Percentiles rank a stretch among this genome's conserved stretches.
Conservation (phyloP, 2,113 vertebrate genomes). For the Bungarus multicinctus region DNA sequence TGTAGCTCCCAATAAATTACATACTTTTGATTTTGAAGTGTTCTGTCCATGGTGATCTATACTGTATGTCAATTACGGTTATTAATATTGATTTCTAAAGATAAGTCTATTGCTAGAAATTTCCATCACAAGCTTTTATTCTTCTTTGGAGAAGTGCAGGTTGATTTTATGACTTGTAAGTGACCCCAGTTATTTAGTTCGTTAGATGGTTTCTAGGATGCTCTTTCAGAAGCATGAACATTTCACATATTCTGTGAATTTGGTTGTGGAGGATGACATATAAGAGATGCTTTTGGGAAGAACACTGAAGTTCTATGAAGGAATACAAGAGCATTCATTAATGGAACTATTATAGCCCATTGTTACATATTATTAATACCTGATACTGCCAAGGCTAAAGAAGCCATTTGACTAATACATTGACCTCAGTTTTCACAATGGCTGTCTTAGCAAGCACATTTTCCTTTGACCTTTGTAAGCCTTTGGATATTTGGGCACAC, state of each 20-base stretch:
- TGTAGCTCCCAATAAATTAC: not conserved
- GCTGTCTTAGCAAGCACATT: not conserved
- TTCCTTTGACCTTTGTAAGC: constrained; percentile 5
- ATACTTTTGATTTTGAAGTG: not conserved
- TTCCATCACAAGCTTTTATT: not conserved
- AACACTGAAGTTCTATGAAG: not conserved
- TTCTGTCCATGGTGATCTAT: not conserved
- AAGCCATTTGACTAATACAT: not conserved
- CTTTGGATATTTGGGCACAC: not conserved
- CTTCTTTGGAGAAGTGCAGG: not conserved
- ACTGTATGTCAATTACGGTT: not conserved
- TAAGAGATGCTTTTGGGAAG: not conserved
- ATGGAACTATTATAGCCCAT: not conserved
- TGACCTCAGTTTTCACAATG: not conserved
- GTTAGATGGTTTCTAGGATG: not conserved
- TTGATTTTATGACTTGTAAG: not conserved
- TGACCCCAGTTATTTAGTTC: not conserved
- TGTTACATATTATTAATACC: not conserved
- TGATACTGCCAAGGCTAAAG: not conserved
- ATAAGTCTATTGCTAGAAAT: not conserved
- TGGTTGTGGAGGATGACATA: too few relatives aligned
- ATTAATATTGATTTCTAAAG: not conserved
- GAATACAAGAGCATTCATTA: not conserved
- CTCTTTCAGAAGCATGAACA: not conserved
- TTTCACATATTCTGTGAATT: not conserved